Evolutionary conservation across 92 coral and sea anemone genomes (phyloP).

Genomic region (Phenganax subtilis): DNA sequence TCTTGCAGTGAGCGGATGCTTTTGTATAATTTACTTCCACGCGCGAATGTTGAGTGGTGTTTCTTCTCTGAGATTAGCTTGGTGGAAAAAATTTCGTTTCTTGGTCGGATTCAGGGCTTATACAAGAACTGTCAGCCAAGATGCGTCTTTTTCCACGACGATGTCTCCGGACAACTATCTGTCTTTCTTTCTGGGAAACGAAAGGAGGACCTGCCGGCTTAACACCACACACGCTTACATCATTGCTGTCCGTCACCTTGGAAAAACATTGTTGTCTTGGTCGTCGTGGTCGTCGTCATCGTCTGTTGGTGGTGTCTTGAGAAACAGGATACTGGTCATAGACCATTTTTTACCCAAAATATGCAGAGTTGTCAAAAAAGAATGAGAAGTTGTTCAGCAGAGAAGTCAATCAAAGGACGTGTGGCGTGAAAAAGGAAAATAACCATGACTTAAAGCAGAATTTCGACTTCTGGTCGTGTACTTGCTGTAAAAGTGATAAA

Average conservation of each 20-base stretch:
- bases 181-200: constrained; percentile 26
- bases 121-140: constrained; percentile 9
- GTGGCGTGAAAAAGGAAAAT: too few relatives aligned
- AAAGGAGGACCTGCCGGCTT: constrained; percentile 23
- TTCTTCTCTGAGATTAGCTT: too few relatives aligned
- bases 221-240: constrained; percentile 22
- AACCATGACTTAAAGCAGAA: too few relatives aligned
- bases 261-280: not conserved
- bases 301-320: constrained; percentile 3
- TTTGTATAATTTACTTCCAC: not conserved
- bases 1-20: not conserved
- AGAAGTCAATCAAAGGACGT: too few relatives aligned
- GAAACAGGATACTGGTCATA: constrained; percentile 32
- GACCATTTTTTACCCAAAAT: constrained; percentile 73
- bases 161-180: constrained; percentile 19
- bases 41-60: not conserved
- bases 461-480: too few relatives aligned
- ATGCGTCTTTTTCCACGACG: constrained; percentile 14
- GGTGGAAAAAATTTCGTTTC: not conserved
- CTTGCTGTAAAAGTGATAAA: too few relatives aligned
- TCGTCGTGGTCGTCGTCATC: constrained; percentile 40
- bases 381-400: too few relatives aligned
- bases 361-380: too few relatives aligned
- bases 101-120: constrained; percentile 7
- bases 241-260: not conserved